Evolutionary conservation across 2,113 vertebrate species (phyloP), one percentile per base, ranked within the genome.

Genomic region (Grallaria varia): DNA sequence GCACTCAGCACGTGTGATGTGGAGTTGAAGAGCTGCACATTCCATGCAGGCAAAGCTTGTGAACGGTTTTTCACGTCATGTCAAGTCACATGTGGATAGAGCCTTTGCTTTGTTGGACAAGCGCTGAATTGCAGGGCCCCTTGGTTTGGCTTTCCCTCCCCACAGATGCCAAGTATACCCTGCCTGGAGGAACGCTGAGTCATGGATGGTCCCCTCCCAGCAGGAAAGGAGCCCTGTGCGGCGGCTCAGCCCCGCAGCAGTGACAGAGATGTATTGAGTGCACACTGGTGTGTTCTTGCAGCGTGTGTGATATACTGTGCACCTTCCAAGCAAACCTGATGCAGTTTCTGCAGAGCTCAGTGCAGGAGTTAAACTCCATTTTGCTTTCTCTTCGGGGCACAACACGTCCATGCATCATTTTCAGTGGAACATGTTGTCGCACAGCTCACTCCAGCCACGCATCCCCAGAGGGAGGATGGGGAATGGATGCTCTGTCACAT

Each of bases 151-250:
- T 45, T 47, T 33, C 64, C 21, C 31, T 60, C 8, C 2, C 35
- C 21, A 10, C 11, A 9, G 63, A 7, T 0, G 1, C 25, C 0
- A 0, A 37, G 23, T 0, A 0, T 24, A 6, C 35, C 5, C 56
- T 67, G 35, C 60, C 30, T 14, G 10, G 27, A 5, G 30, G 33
- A 33, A 6, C 35, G 37, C 47, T 33, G 35, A 27, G 4, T 13
- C 6, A 6, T 14, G 14, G 14, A 3, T 14, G 33, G 30, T 18
- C 12, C 31, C 33, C 20, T 4, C 59, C 72, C 23, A 31, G 31
- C 67, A 17, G 19, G 85, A n/a, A 9, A 42, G 24, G 11, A 69
- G 20, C 1, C 0, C 3, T 4, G 31, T 23, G 42, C 14, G 2
- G 2, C 53, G n/a, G 45, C 75, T 85, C 0, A 0, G 62, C 79